Conservation (phyloP, 2,797 vertebrate genomes). For the Diplodus puntazzo region DNA sequence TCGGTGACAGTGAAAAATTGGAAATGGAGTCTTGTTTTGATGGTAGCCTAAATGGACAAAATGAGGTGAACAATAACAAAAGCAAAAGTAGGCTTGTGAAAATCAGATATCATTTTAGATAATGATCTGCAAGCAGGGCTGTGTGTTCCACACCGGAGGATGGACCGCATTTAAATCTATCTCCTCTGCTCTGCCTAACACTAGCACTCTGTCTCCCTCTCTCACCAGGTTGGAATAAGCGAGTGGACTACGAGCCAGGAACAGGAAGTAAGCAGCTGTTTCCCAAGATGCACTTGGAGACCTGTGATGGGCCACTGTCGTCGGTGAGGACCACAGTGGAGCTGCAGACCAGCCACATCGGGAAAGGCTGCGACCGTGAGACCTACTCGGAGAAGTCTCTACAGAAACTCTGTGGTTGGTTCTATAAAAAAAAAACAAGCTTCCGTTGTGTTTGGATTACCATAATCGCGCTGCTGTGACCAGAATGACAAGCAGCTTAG, state of each 20-base stretch:
- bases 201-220: conserved; percentile 20
- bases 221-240: conserved; percentile 91
- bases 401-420: conserved; percentile 95
- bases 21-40: conserved; percentile 43
- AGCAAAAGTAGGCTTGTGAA: conserved; percentile 19
- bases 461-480: not conserved
- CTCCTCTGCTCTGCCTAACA: not conserved
- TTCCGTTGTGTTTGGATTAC: conserved; percentile 11
- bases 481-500: conserved; percentile 19
- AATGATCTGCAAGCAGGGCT: conserved; percentile 17
- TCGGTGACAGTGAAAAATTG: conserved; percentile 50
- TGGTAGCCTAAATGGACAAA: conserved; percentile 38
- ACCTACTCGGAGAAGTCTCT: conserved; percentile 96
- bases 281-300: conserved; percentile 94
- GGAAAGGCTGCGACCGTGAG: conserved; percentile 95
- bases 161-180: not conserved
- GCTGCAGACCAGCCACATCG: conserved; percentile 92
- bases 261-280: conserved; percentile 93
- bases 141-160: not conserved
- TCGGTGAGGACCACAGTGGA: conserved; percentile 91
- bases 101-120: conserved; percentile 29
- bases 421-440: not conserved
- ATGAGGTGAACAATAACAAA: conserved; percentile 32
- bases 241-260: conserved; percentile 94
- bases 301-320: conserved; percentile 92